Conservation (phyloP, 1,140 invertebrate genomes). For the Aphelenchoides besseyi region DNA sequence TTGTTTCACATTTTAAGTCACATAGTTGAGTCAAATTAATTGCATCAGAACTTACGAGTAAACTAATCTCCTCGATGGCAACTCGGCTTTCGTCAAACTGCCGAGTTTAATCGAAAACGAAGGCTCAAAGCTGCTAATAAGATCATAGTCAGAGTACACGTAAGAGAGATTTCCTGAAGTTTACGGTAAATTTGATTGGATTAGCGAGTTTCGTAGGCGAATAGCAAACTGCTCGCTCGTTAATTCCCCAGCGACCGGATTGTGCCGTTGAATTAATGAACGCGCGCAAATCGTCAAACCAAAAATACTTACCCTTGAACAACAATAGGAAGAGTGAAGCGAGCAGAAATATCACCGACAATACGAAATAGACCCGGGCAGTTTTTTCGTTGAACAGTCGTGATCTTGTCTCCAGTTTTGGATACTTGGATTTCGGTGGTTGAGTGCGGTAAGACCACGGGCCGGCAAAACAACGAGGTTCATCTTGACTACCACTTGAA, state of each 20-base stretch:
- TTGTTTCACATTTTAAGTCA: neutral
- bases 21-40: no score
- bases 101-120: neutral
- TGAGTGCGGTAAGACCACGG: neutral
- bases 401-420: neutral
- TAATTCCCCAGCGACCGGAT: neutral
- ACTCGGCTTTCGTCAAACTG: neutral
- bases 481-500: neutral
- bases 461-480: neutral
- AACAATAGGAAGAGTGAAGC: neutral
- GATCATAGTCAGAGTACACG: slow-evolving; percentile 3
- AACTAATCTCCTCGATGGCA: neutral
- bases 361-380: neutral
- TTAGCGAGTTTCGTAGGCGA: neutral
- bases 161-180: slow-evolving; percentile 1
- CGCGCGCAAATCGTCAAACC: neutral
- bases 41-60: slow-evolving; percentile 5
- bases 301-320: slow-evolving; percentile 6
- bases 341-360: neutral
- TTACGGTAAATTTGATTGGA: slow-evolving; percentile 10
- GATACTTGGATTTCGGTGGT: neutral
- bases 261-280: slow-evolving; percentile 4
- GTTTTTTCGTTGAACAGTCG: slow-evolving; percentile 10
- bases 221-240: neutral
- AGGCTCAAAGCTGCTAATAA: slow-evolving; percentile 5